phyloP scores from a whole-genome alignment of 2,797 vertebrate species.

The Acanthiza pusilla region DNA sequence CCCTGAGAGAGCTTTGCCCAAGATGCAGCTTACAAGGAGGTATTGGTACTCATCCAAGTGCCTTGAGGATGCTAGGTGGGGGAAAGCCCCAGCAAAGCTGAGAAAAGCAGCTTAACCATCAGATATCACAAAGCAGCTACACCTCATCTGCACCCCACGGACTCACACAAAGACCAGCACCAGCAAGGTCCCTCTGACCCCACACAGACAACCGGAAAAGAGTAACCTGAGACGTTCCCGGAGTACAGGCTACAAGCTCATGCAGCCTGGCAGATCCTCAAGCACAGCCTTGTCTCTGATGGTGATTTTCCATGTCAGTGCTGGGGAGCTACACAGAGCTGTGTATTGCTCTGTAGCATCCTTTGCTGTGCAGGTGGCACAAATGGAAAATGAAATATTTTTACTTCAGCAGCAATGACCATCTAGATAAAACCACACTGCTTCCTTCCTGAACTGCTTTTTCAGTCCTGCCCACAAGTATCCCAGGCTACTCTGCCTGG shows the following conservation, averaged over 20 bases:
- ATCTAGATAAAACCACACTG: neutral
- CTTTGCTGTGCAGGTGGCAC: fast-evolving
- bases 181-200: fast-evolving
- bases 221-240: neutral
- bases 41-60: neutral
- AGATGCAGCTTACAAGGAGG: neutral
- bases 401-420: neutral
- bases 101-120: neutral
- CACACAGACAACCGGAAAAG: neutral
- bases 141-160: neutral
- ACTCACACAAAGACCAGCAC: neutral
- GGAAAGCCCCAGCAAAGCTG: neutral
- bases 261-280: neutral
- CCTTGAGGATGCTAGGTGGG: neutral
- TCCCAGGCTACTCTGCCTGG: neutral
- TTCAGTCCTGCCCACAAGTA: neutral
- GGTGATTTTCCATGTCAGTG: neutral
- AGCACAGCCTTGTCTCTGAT: neutral
- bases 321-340: neutral
- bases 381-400: neutral
- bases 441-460: neutral
- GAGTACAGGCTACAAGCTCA: neutral
- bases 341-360: neutral
- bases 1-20: neutral
- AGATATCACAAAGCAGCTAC: neutral